A percentile compares a stretch with the other conserved stretches of the same genome.
phyloP scores from a whole-genome alignment of 2,113 vertebrate species.

The Mirza zaza region DNA sequence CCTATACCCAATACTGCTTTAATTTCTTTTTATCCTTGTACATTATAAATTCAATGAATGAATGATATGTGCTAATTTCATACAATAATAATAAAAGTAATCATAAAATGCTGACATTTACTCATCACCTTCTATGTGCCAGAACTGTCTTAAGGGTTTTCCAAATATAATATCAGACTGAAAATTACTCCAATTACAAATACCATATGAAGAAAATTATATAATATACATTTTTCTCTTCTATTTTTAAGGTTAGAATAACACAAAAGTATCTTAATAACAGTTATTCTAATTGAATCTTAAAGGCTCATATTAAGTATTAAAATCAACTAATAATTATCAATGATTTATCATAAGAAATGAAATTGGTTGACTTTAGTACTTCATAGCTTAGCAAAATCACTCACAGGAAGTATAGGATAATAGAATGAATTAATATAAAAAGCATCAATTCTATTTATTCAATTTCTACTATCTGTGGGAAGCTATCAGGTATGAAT shows the following conservation, averaged over 20 bases:
- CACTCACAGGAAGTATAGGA: background rate
- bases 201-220: background rate
- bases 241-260: background rate
- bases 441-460: background rate
- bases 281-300: background rate
- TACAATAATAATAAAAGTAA: no score
- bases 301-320: background rate
- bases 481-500: background rate
- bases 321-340: background rate
- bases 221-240: background rate
- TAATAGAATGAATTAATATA: background rate
- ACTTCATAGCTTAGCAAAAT: background rate
- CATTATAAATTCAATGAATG: fast-evolving
- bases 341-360: background rate
- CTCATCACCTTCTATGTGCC: background rate
- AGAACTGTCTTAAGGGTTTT: no score
- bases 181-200: background rate
- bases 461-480: background rate
- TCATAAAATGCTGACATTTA: fast-evolving
- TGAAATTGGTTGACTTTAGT: background rate
- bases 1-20: fast-evolving
- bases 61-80: no score
- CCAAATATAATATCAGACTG: fast-evolving
- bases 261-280: background rate
- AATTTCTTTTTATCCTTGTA: background rate